Percentiles rank a stretch among this genome's conserved stretches.
These are phyloP conservation scores for Hemicordylus capensis DNA, from an alignment of 2,113 vertebrate genomes.

Conservation along the genomic window DNA sequence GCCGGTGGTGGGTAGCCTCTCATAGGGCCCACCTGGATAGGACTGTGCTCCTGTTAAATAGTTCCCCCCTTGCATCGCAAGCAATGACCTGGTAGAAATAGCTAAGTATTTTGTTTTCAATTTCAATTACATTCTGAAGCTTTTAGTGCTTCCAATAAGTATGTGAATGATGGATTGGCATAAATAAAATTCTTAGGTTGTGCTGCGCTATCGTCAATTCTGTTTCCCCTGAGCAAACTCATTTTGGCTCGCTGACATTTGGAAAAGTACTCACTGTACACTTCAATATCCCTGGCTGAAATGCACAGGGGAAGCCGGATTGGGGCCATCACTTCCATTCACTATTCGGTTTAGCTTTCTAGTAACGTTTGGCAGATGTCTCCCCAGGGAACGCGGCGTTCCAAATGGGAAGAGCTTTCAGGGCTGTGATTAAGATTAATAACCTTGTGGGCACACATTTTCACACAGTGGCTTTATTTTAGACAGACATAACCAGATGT, in stretches of 20 bases:
- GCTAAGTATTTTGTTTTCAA: slow-evolving; percentile 8
- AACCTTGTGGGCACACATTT: background rate
- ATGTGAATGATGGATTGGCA: background rate
- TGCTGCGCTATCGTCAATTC: background rate
- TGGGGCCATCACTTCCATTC: background rate
- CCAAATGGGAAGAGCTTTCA: slow-evolving; percentile 21
- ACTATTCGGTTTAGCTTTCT: background rate
- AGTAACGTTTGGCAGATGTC: background rate
- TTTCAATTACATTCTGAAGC: background rate
- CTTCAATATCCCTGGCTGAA: background rate
- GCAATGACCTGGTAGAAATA: slow-evolving; percentile 18
- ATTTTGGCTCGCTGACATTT: background rate
- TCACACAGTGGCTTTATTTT: slow-evolving; percentile 1
- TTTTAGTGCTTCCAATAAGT: slow-evolving; percentile 11
- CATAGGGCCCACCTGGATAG: no score
- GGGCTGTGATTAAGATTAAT: background rate
- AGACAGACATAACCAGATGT: slow-evolving; percentile 17
- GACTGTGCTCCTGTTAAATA: background rate
- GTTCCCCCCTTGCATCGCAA: fast-evolving
- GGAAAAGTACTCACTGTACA: background rate
- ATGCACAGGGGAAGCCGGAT: background rate
- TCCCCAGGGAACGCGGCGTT: background rate
- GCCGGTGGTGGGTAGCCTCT: no score
- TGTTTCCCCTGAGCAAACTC: background rate
- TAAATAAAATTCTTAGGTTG: background rate